Conservation (phyloP, 2,797 vertebrate species). For the Lithobates pipiens region DNA sequence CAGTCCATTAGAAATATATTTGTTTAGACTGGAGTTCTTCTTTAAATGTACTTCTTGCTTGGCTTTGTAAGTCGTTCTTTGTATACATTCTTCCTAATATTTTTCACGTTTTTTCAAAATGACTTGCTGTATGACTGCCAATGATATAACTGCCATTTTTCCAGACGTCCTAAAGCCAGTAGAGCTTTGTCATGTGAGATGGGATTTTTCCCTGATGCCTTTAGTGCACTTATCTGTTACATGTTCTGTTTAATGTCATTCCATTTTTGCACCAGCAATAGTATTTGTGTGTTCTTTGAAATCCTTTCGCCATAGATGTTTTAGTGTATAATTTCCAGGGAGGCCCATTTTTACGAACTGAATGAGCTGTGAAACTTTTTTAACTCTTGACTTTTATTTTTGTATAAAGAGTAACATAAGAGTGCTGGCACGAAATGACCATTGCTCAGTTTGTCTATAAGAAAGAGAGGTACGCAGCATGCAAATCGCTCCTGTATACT, state of each 20-base stretch:
- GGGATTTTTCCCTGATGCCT: conserved; percentile 21
- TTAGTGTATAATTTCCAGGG: conserved; percentile 32
- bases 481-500: conserved; percentile 8
- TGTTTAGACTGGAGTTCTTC: no score
- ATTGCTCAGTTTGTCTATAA: conserved; percentile 10
- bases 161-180: background rate
- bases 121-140: background rate
- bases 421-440: conserved; percentile 5
- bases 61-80: no score
- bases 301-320: conserved; percentile 10
- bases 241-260: conserved; percentile 30
- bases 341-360: conserved; percentile 37
- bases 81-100: no score
- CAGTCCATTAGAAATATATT: no score
- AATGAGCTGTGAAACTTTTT: conserved; percentile 39
- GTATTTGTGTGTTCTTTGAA: conserved; percentile 1
- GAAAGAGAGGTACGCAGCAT: background rate
- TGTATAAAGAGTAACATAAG: conserved; percentile 34
- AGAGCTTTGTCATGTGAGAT: background rate
- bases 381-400: conserved; percentile 47
- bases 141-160: background rate
- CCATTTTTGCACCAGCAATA: conserved; percentile 50
- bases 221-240: conserved; percentile 48
- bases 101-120: no score
- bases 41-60: no score